Evolutionary conservation across 2,888 invertebrate genomes (phyloP).

Genomic region (Trissoscelio sp.): DNA sequence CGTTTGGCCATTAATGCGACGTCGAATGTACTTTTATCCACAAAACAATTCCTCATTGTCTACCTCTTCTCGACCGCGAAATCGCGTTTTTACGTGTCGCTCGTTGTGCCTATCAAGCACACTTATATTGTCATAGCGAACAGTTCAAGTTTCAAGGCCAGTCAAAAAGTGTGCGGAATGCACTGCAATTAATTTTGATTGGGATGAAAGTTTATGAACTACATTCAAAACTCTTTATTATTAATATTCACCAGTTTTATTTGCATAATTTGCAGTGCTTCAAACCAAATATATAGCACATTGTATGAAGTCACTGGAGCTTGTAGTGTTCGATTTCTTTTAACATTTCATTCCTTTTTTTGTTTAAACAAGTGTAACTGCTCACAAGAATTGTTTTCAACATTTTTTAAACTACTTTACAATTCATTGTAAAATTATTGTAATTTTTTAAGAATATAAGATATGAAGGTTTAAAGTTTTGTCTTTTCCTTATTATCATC

Average conservation of each 20-base stretch:
- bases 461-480: too few species aligned
- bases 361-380: neutral
- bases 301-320: neutral
- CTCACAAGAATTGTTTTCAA: neutral
- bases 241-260: too few species aligned
- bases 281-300: neutral
- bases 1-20: slow-evolving; percentile 47
- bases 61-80: slow-evolving; percentile 60
- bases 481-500: too few species aligned
- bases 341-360: neutral
- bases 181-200: slow-evolving; percentile 29
- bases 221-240: neutral
- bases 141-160: slow-evolving; percentile 41
- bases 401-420: too few species aligned
- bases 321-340: neutral
- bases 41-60: slow-evolving; percentile 64
- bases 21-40: slow-evolving; percentile 59
- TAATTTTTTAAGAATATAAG: too few species aligned
- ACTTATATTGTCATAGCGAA: slow-evolving; percentile 37
- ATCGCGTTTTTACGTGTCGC: slow-evolving; percentile 48
- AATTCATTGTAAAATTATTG: too few species aligned
- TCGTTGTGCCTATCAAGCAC: slow-evolving; percentile 40
- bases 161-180: slow-evolving; percentile 26
- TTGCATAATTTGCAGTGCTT: too few species aligned
- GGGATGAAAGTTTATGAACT: slow-evolving; percentile 22